Evolutionary conservation across 2,888 invertebrate genomes (phyloP), one percentile per base, ranked within the genome.

Genomic region (Troglohyphantes excavatus): DNA sequence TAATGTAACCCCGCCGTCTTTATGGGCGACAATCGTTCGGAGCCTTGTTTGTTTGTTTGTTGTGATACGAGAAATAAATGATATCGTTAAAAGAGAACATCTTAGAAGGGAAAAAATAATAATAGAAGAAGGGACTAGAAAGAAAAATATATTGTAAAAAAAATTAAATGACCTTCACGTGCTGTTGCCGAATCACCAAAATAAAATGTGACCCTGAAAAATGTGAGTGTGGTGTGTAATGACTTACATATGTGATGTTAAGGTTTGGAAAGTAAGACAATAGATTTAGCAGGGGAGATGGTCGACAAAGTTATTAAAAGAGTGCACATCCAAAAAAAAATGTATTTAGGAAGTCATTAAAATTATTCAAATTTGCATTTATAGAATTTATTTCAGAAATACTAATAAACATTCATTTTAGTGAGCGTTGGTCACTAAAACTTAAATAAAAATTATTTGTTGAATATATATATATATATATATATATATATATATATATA

Each of bases 11-110:
- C n/a, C 73, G 73, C 26, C 72, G 83, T 73, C 73, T 73, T 73
- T 26, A 68, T 59, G 33, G 68, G 26, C 84, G 68, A 85, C 76
- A 67, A 85, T 68, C 21, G 63, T 84, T 76, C 27, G 85, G 85
- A 76, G 68, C 76, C 76, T n/a, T 85, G 85, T 85, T 85, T 84
- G n/a, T n/a, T n/a, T n/a, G 39, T 39, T 83, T 85, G 85, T 85
- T 84, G 85, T 68, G 76, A 63, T 59, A 68, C 61, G 9, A 73
- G 29, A 73, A 65, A 81, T 68, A 85, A 76, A 76, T 76, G 46
- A 76, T 43, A 46, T 23, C 68, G 85, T 59, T 85, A 85, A 85
- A 76, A 85, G 85, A 85, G n/a, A n/a, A n/a, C 59, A 53, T 9
- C 65, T 46, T 26, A 19, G 23, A 17, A 39, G 21, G 39, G 33